Percentiles rank a stretch among this genome's conserved stretches.
Evolutionary conservation across 2,113 vertebrate species (phyloP).

Genomic region (Misgurnus anguillicaudatus): DNA sequence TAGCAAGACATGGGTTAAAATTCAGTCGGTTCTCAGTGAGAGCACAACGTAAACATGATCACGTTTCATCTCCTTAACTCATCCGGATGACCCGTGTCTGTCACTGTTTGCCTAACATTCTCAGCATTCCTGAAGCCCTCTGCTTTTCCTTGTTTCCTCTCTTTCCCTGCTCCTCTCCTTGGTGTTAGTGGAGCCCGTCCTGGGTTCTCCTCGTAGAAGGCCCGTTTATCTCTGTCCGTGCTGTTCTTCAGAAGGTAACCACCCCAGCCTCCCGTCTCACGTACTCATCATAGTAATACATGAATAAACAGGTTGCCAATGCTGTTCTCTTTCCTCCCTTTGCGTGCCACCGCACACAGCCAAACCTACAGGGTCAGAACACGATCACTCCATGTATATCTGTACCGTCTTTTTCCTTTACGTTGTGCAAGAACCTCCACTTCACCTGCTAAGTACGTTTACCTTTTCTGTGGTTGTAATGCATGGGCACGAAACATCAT

Average conservation of each 20-base stretch:
- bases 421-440: constrained; percentile 51
- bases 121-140: not conserved
- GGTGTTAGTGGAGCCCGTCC: constrained; percentile 49
- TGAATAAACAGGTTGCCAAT: constrained; percentile 61
- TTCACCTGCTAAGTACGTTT: constrained; percentile 54
- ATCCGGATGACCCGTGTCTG: not conserved
- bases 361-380: constrained; percentile 50
- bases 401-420: constrained; percentile 59
- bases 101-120: no score
- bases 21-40: not conserved
- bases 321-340: constrained; percentile 65
- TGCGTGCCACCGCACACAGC: constrained; percentile 33
- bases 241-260: constrained; percentile 55
- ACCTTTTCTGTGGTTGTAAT: not conserved
- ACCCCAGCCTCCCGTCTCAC: not conserved
- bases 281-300: constrained; percentile 70
- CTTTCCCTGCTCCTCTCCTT: constrained; percentile 21
- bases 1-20: not conserved
- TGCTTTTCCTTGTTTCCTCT: constrained; percentile 10
- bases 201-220: constrained; percentile 52
- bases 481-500: constrained; percentile 30
- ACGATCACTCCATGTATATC: constrained; percentile 55
- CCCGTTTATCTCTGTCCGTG: constrained; percentile 56
- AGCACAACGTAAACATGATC: not conserved
- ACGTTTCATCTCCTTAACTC: not conserved